A percentile compares a stretch with the other conserved stretches of the same genome.
phyloP scores from a whole-genome alignment of 2,888 invertebrate species.

The Nasonovia ribisnigri region DNA sequence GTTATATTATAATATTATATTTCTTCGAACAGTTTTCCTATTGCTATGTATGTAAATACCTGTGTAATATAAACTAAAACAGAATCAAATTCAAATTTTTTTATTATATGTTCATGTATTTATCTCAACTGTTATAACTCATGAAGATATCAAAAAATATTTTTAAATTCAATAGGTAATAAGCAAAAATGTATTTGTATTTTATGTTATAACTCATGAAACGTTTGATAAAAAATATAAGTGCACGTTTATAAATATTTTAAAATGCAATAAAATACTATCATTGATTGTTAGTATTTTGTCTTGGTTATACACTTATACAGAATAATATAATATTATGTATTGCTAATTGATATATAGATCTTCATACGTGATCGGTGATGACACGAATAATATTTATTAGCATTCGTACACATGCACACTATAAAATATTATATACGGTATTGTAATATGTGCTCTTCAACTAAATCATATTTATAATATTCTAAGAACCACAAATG shows the following conservation, averaged over 20 bases:
- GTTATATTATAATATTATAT: not conserved
- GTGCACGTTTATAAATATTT: no score
- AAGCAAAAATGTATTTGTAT: not conserved
- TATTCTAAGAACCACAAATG: not conserved
- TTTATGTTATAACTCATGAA: not conserved
- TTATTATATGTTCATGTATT: not conserved
- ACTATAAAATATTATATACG: no score
- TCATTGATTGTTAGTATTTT: no score
- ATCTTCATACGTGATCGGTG: no score
- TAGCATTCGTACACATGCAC: no score
- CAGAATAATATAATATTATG: no score
- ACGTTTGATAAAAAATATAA: not conserved
- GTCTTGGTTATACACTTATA: no score
- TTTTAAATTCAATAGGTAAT: not conserved
- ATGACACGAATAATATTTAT: no score
- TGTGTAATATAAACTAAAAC: not conserved
- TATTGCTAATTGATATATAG: no score
- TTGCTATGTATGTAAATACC: not conserved
- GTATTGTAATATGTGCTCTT: no score
- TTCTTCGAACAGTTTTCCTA: not conserved
- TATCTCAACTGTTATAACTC: not conserved
- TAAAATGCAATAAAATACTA: no score
- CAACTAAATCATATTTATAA: not conserved
- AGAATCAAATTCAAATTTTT: not conserved
- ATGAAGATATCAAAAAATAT: not conserved